Evolutionary conservation across 2,797 vertebrate species (phyloP), one percentile per base, ranked within the genome.

Genomic region (Phataginus tetradactyla): DNA sequence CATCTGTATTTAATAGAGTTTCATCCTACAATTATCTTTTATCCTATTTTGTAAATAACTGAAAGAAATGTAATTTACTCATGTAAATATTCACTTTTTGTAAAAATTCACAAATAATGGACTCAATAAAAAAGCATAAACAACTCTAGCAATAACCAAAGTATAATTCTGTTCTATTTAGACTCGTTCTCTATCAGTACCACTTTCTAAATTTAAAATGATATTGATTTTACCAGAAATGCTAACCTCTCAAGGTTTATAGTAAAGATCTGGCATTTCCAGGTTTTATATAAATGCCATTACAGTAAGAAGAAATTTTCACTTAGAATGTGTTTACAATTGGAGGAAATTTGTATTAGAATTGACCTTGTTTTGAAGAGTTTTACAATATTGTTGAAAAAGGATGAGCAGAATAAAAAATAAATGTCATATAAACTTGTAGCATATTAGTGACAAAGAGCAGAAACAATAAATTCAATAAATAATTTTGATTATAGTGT

Each of bases 81-180:
- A 83, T 83, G 5, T 55, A 88, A 95, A 83, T 72, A 3, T 51
- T 72, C 21, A 49, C 6, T 49, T 13, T 64, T 14, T 85, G 14
- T 59, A 85, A 71, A 95, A 94, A 68, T 83, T 66, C 21, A 93
- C 61, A 74, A 90, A 94, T n/a, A 61, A 23, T 53, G 15, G 45
- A 25, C 1, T 63, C 12, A 59, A 6, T 39, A 57, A 93, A 55
- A 71, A 34, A 80, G 34, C 3, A 4, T 92, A 51, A 94, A 78
- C 7, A 77, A 49, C 27, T 49, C 25, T 71, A 86, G 20, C 37
- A 86, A 51, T 72, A 86, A 51, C 12, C 32, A 85, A 77, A 34
- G 0, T 68, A 51, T 45, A 95, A 83, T 71, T 66, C 27, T 90
- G 5, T 55, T 86, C 32, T 83, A n/a, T 61, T 92, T 71, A 77